Conservation (phyloP, 2,888 invertebrate species). For the Gastracanthus pulcherrimus region DNA sequence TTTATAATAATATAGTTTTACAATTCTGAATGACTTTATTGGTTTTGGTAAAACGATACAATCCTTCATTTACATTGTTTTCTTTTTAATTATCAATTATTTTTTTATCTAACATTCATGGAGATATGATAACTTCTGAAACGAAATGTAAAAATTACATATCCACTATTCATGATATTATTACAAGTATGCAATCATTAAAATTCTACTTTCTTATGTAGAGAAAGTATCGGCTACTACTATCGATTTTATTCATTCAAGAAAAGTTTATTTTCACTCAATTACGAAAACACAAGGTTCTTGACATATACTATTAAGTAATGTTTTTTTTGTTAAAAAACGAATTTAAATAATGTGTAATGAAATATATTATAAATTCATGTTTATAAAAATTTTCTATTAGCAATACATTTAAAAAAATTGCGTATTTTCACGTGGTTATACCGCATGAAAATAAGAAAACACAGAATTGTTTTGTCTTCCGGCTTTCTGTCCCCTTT, state of each 20-base stretch:
- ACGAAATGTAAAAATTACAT: neutral
- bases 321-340: neutral
- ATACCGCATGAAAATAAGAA: too few relatives aligned
- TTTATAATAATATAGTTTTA: too few relatives aligned
- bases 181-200: neutral
- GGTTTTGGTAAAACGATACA: too few relatives aligned
- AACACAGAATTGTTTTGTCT: neutral
- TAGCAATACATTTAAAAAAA: too few relatives aligned
- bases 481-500: neutral
- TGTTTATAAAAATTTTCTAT: too few relatives aligned
- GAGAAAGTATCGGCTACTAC: neutral
- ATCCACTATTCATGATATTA: neutral
- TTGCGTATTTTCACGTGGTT: too few relatives aligned
- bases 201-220: neutral
- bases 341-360: too few relatives aligned
- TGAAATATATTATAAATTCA: too few relatives aligned
- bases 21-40: too few relatives aligned
- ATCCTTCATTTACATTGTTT: neutral
- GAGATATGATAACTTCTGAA: neutral
- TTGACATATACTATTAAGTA: neutral
- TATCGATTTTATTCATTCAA: neutral
- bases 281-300: neutral
- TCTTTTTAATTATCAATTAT: too few relatives aligned
- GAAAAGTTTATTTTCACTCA: neutral
- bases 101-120: too few relatives aligned